Conservation (phyloP, 2,888 invertebrate genomes). For the Hydrotaea diabolus region DNA sequence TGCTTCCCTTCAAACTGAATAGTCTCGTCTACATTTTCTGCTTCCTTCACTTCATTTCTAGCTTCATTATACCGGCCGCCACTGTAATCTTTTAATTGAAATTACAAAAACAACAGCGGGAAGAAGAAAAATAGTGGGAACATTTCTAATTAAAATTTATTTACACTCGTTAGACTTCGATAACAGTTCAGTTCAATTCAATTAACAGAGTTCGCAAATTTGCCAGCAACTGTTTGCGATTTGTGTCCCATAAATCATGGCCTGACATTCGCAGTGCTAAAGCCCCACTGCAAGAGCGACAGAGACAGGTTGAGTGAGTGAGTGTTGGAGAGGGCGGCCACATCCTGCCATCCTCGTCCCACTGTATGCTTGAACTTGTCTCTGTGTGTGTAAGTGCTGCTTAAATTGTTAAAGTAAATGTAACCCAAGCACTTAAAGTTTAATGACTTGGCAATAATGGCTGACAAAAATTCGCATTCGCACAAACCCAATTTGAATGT, state of each 20-base stretch:
- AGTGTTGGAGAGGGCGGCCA: no score
- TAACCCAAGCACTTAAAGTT: constrained; percentile 12
- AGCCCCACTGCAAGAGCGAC: no score
- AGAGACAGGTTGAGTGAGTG: no score
- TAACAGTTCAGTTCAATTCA: background rate
- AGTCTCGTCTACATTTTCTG: no score
- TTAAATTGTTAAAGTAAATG: background rate
- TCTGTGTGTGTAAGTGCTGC: background rate
- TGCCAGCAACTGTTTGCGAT: no score
- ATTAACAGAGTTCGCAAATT: background rate
- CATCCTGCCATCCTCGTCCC: background rate
- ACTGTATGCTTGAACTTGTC: background rate
- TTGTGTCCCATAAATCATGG: background rate
- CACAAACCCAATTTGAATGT: no score
- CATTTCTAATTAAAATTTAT: background rate
- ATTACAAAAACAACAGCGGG: background rate
- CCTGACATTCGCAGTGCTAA: no score
- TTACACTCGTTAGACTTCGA: background rate
- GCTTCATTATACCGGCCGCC: background rate
- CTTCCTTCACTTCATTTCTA: no score
- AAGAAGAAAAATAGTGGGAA: background rate
- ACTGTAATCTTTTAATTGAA: background rate
- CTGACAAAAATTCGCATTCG: constrained; percentile 15
- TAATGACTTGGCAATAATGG: constrained; percentile 40
- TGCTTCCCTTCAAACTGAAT: no score